Percentiles rank a stretch among this genome's conserved stretches.
phyloP scores from a whole-genome alignment of 2,113 vertebrate genomes.

The Toxotes jaculatrix region DNA sequence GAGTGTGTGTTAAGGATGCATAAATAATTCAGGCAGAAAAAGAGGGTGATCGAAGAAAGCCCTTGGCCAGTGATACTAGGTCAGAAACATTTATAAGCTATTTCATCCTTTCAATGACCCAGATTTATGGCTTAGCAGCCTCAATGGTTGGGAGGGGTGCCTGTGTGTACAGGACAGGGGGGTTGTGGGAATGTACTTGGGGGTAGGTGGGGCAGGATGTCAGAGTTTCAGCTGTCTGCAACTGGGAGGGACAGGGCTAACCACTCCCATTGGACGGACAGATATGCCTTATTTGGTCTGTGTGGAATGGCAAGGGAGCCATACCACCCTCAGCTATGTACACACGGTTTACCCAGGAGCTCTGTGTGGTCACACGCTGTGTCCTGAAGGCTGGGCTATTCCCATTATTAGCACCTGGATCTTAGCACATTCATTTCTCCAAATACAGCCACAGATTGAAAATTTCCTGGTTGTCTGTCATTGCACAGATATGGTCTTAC shows the following conservation, averaged over 20 bases:
- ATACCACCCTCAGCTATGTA: constrained; percentile 44
- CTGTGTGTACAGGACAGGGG: constrained; percentile 17
- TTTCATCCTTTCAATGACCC: constrained; percentile 26
- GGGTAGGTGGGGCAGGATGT: constrained; percentile 63
- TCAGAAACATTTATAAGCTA: constrained; percentile 23
- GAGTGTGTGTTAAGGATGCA: constrained; percentile 9
- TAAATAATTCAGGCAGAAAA: constrained; percentile 22
- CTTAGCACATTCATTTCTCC: not conserved
- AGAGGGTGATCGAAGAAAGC: not conserved
- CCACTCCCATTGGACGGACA: constrained; percentile 62
- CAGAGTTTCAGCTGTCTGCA: constrained; percentile 72
- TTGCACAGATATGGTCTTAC: not conserved
- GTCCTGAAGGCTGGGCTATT: not conserved
- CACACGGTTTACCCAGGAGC: constrained; percentile 28
- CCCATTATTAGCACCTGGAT: not conserved
- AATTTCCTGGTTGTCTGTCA: not conserved
- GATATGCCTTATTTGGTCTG: constrained; percentile 72
- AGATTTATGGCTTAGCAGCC: constrained; percentile 47
- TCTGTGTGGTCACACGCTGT: constrained; percentile 24
- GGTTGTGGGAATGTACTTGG: constrained; percentile 10
- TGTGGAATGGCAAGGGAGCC: constrained; percentile 51
- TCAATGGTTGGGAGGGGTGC: constrained; percentile 28
- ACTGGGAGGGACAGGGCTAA: constrained; percentile 45
- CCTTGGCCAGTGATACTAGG: constrained; percentile 5
- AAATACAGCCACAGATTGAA: not conserved